Conservation (phyloP, 2,113 vertebrate species). For the Chionodraco myersi region DNA sequence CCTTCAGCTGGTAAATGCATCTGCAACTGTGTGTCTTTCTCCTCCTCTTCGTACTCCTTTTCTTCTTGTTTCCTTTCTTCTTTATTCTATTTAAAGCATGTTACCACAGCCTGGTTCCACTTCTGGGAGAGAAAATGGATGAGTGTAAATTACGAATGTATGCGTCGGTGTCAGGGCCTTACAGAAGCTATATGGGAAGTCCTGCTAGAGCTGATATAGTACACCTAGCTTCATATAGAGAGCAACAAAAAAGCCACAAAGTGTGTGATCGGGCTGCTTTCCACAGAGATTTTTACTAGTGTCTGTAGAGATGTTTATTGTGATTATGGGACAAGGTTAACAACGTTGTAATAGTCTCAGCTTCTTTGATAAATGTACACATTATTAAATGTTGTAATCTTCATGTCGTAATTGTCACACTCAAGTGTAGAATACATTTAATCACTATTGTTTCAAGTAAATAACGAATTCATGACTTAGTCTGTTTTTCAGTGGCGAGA, state of each 20-base stretch:
- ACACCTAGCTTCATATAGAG: conserved; percentile 17
- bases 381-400: background rate
- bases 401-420: background rate
- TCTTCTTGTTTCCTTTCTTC: conserved; percentile 37
- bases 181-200: conserved; percentile 10
- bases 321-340: background rate
- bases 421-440: conserved; percentile 15
- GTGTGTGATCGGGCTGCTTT: background rate
- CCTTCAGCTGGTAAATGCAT: conserved; percentile 66
- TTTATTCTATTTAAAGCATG: conserved; percentile 66
- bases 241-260: background rate
- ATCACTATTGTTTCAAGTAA: background rate
- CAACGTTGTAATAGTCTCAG: background rate
- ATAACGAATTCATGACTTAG: conserved; percentile 12
- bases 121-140: conserved; percentile 38
- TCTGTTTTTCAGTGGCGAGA: conserved; percentile 17
- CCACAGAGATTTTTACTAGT: background rate
- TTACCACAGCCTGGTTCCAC: conserved; percentile 46
- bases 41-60: conserved; percentile 34
- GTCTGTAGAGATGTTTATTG: background rate
- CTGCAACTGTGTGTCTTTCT: conserved; percentile 42
- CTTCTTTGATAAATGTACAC: background rate
- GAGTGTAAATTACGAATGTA: conserved; percentile 34
- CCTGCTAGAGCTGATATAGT: background rate
- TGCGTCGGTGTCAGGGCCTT: conserved; percentile 28